These are phyloP conservation scores for Standfussiana lucernea DNA, from an alignment of 2,888 invertebrate species.

Conservation along the genomic window DNA sequence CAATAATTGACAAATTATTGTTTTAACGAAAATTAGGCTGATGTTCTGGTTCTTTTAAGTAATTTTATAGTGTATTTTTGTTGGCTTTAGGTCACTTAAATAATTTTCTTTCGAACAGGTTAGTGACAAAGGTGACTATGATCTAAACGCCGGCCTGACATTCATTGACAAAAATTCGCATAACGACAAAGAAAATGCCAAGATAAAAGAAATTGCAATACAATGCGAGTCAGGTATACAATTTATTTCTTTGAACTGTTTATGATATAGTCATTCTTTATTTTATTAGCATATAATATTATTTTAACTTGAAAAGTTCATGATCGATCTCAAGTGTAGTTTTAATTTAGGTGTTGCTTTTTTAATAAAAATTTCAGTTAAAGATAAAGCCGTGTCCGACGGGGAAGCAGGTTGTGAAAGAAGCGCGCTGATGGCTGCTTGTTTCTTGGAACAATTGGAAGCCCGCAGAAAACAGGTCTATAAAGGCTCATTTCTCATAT, in stretches of 20 bases:
- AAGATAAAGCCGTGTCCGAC: not conserved
- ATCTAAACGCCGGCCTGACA: constrained; percentile 1
- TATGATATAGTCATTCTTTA: not conserved
- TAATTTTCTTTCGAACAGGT: no score
- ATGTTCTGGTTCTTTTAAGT: no score
- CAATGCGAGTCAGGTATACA: constrained; percentile 32
- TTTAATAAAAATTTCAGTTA: constrained; percentile 25
- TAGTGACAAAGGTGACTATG: constrained; percentile 14
- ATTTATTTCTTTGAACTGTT: not conserved
- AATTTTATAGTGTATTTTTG: no score
- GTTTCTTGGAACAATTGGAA: not conserved
- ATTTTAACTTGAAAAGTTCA: not conserved
- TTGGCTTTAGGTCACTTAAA: no score
- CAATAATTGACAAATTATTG: no score
- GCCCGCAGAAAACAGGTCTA: not conserved
- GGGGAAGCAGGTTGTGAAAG: constrained; percentile 23
- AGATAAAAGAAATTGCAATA: constrained; percentile 6
- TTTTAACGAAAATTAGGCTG: no score
- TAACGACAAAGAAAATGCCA: not conserved
- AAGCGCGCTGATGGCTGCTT: constrained; percentile 2
- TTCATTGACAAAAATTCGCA: not conserved
- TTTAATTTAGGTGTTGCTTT: not conserved
- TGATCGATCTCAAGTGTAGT: not conserved
- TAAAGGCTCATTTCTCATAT: not conserved
- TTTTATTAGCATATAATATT: not conserved